Conservation (phyloP, 1,140 invertebrate genomes). For the Meloidogyne hapla region DNA sequence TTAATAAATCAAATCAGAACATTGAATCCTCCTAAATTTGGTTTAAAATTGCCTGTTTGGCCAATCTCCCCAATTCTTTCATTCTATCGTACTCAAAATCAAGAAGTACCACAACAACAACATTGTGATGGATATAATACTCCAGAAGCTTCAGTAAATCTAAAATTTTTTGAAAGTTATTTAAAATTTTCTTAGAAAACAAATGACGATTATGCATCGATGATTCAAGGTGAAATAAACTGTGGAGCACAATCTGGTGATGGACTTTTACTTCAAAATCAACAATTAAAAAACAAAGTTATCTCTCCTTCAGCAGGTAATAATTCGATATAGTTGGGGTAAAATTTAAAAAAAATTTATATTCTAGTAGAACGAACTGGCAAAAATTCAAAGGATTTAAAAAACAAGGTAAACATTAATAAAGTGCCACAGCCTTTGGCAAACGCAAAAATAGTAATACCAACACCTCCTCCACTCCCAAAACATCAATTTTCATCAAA, state of each 20-base stretch:
- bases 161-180: not conserved
- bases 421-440: not conserved
- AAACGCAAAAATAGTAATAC: not conserved
- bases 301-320: too few relatives aligned
- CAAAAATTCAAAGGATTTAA: not conserved
- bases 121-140: slow-evolving; percentile 15
- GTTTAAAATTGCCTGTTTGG: slow-evolving; percentile 26
- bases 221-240: slow-evolving; percentile 49
- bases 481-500: not conserved
- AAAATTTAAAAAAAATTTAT: too few relatives aligned
- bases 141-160: not conserved
- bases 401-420: not conserved
- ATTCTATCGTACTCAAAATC: not conserved
- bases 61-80: slow-evolving; percentile 31
- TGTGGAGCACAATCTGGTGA: slow-evolving; percentile 43
- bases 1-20: not conserved
- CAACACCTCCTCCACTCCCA: not conserved
- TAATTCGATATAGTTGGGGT: too few relatives aligned
- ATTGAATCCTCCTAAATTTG: slow-evolving; percentile 19
- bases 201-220: slow-evolving; percentile 55
- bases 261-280: not conserved
- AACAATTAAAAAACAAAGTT: not conserved
- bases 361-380: not conserved
- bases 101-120: not conserved
- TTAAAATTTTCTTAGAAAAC: slow-evolving; percentile 33